Evolutionary conservation across 2,797 vertebrate species (phyloP).

Genomic region (Tangara arthus): DNA sequence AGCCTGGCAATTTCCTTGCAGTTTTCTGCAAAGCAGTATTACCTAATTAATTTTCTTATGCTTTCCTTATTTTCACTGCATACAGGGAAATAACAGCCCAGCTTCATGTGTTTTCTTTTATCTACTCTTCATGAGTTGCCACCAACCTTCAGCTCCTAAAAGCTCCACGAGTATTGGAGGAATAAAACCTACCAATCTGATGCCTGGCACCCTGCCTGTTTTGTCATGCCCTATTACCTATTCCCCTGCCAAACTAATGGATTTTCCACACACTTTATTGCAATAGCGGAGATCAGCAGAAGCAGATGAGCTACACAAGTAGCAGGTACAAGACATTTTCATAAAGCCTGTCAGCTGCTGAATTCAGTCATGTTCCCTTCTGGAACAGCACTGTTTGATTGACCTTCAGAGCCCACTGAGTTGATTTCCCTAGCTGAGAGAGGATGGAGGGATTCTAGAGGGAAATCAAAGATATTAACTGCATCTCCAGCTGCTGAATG

Average conservation of each 20-base stretch:
- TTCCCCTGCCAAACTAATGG: constrained; percentile 10
- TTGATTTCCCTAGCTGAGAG: constrained; percentile 7
- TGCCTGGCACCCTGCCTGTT: background rate
- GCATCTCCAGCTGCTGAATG: background rate
- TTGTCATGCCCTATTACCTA: constrained; percentile 17
- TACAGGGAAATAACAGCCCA: background rate
- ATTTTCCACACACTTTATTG: constrained; percentile 33
- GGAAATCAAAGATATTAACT: constrained; percentile 47
- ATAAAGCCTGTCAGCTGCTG: constrained; percentile 31
- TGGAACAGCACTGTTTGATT: background rate
- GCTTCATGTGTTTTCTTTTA: background rate
- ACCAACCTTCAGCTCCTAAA: background rate
- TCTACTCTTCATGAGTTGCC: background rate
- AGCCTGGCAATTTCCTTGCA: background rate
- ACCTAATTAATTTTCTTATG: background rate
- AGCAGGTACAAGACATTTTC: constrained; percentile 31
- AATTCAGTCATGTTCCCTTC: background rate
- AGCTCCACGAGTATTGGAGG: background rate
- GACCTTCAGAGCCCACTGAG: constrained; percentile 8
- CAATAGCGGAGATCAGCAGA: background rate
- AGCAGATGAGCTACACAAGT: background rate
- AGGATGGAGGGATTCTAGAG: background rate
- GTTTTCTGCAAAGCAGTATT: background rate
- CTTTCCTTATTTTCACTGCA: background rate
- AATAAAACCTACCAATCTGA: background rate